Evolutionary conservation across 2,888 invertebrate genomes (phyloP).

Genomic region (Drosophila pseudotakahashii): DNA sequence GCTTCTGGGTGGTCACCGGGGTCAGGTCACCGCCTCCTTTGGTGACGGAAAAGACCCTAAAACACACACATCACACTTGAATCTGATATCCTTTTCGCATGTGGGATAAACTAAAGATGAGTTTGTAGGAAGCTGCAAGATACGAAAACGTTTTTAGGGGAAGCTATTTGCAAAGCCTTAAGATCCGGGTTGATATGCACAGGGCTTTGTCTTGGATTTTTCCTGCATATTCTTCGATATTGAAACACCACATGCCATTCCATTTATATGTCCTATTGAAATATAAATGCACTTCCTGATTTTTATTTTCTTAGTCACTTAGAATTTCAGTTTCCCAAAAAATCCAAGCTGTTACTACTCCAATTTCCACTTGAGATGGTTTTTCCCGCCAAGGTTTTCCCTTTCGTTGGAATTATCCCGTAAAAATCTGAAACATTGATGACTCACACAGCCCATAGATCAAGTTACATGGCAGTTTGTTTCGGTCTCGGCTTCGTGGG

Average conservation of each 20-base stretch:
- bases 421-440: background rate
- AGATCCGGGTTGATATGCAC: constrained; percentile 19
- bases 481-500: background rate
- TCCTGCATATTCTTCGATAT: too few species aligned
- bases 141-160: background rate
- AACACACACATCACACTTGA: constrained; percentile 14
- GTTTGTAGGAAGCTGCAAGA: background rate
- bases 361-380: background rate
- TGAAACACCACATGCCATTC: too few species aligned
- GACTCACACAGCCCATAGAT: constrained; percentile 18
- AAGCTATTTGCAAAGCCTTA: constrained; percentile 12
- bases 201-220: background rate
- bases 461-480: constrained; percentile 17
- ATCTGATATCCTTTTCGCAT: constrained; percentile 23
- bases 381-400: background rate
- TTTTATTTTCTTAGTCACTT: too few species aligned
- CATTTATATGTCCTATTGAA: too few species aligned
- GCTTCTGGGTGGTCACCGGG: constrained; percentile 29
- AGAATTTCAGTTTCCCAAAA: too few species aligned
- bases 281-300: background rate
- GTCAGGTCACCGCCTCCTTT: constrained; percentile 15
- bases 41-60: constrained; percentile 4
- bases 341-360: background rate
- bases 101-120: constrained; percentile 25
- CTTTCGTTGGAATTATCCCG: background rate